A percentile compares a stretch with the other conserved stretches of the same genome.
Conservation (phyloP, 2,888 invertebrate genomes). For the Hydrotaea cyrtoneurina region DNA sequence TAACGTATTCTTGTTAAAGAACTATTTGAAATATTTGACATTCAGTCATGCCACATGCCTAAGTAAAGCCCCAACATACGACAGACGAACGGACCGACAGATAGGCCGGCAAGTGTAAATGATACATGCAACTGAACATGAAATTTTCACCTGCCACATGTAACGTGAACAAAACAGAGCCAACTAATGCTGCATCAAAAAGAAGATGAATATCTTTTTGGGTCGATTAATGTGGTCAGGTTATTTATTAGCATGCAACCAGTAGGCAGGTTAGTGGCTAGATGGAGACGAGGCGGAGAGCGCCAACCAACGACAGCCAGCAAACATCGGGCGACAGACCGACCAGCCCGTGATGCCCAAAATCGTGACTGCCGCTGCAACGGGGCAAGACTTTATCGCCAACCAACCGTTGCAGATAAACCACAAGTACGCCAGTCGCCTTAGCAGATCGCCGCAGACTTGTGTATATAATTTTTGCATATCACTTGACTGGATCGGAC, state of each 20-base stretch:
- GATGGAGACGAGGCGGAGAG: conserved; percentile 43
- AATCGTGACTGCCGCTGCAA: conserved; percentile 56
- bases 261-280: conserved; percentile 4
- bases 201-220: conserved; percentile 65
- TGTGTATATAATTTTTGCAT: conserved; percentile 63
- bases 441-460: conserved; percentile 39
- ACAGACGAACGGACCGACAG: background rate
- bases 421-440: conserved; percentile 49
- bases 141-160: conserved; percentile 66
- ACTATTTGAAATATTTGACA: conserved; percentile 59
- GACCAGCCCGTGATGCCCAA: conserved; percentile 38
- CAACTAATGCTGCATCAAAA: conserved; percentile 24
- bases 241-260: conserved; percentile 59
- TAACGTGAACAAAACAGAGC: conserved; percentile 59
- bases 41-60: conserved; percentile 55
- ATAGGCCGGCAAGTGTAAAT: conserved; percentile 56
- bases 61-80: background rate
- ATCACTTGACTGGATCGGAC: conserved; percentile 57
- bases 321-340: conserved; percentile 48
- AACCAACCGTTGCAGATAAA: conserved; percentile 61
- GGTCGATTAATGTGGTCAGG: conserved; percentile 67
- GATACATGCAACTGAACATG: conserved; percentile 64
- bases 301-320: conserved; percentile 50
- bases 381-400: conserved; percentile 27
- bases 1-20: conserved; percentile 21